Evolutionary conservation across 2,888 invertebrate species (phyloP), one percentile per base, ranked within the genome.

Genomic region (Resseliella maxima): DNA sequence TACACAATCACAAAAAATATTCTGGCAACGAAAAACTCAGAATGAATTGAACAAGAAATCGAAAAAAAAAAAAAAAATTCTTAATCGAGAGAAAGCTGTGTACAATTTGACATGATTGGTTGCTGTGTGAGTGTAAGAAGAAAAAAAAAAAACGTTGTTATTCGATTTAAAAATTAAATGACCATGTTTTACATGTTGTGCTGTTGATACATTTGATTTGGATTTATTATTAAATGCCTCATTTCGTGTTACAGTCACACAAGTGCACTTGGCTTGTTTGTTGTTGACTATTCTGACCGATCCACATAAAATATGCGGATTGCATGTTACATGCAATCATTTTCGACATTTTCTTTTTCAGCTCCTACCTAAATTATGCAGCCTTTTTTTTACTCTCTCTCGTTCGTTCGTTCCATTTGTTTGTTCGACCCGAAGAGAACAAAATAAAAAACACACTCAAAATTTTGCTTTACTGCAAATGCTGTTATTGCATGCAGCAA

Each of bases 291-390:
- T 36, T 10, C 36, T 36, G 35, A 59, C 83, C 41, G 12, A 38
- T 27, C n/a, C 21, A 83, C 38, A 83, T 38, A 83, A 83, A 83
- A 83, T 83, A 83, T 38, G 83, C 38, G 38, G 36, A 38, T 83
- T 38, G 83, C 83, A 83, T 83, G 83, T 24, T 83, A 38, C 83
- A 83, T 83, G 83, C 83, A 83, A 83, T 83, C 24, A 83, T 36
- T 38, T 83, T 83, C 36, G 38, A 83, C 83, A 83, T 83, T 83
- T 72, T 15, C 5, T 35, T 83, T n/a, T 24, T 38, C 38, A 38
- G 10, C 31, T 12, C 27, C 1, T 83, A 72, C 27, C 31, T 72
- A 72, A 72, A 72, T 72, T 31, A 72, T 72, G 72, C 72, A 72
- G 59, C n/a, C 0, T 31, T 27, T 72, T 72, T 31, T 72, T 31